Conservation (phyloP, 1,140 invertebrate species). For the Caenorhabditis tropicalis region DNA sequence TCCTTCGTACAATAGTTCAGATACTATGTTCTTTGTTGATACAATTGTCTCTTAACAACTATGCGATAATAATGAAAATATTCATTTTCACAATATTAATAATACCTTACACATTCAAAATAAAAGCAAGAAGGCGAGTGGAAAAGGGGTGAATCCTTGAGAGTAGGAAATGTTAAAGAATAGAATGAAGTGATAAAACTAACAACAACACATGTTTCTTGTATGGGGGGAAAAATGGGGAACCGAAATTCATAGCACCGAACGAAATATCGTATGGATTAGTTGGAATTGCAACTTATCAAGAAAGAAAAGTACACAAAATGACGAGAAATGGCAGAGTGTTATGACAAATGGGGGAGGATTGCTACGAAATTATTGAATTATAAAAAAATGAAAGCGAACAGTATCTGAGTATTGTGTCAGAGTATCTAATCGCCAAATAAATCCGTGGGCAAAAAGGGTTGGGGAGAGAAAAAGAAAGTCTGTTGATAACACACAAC, state of each 20-base stretch:
- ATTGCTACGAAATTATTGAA: neutral
- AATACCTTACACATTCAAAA: constrained; percentile 7
- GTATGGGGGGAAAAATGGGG: neutral
- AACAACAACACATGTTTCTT: neutral
- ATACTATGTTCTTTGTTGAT: too few species aligned
- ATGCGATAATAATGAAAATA: neutral
- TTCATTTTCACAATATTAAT: neutral
- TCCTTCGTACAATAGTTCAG: too few species aligned
- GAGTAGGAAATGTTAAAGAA: neutral
- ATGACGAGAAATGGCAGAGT: constrained; percentile 18
- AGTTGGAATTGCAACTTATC: constrained; percentile 19
- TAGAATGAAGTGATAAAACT: constrained; percentile 41
- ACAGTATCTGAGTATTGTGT: neutral
- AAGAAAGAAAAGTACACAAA: neutral
- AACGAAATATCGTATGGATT: constrained; percentile 26
- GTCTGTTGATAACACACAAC: neutral
- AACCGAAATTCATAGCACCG: constrained; percentile 34
- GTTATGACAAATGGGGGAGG: neutral
- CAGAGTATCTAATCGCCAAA: constrained; percentile 29
- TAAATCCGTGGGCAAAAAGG: neutral
- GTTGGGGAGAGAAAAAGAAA: neutral
- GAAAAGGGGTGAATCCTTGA: neutral
- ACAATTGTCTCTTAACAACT: too few species aligned
- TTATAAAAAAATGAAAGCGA: neutral
- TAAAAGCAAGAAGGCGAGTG: constrained; percentile 13